These are phyloP conservation scores for Brachystomella parvula DNA, from an alignment of 1,140 invertebrate species.

Conservation along the genomic window DNA sequence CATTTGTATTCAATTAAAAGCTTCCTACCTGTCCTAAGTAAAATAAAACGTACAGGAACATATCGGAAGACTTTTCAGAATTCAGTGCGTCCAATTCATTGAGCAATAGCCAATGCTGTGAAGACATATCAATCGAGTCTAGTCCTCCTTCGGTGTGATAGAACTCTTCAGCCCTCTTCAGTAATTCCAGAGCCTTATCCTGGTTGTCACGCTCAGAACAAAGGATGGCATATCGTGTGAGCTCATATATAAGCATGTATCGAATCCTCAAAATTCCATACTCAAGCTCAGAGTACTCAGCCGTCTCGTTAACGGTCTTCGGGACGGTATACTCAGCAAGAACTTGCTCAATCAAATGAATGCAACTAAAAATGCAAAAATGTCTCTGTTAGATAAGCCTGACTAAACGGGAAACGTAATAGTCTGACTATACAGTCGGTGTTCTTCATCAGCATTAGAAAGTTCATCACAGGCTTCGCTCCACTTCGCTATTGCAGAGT, in stretches of 20 bases:
- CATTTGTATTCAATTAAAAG: neutral
- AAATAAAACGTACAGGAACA: slow-evolving; percentile 37
- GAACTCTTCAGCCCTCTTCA: slow-evolving; percentile 32
- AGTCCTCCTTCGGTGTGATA: slow-evolving; percentile 18
- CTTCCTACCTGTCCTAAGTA: slow-evolving; percentile 33
- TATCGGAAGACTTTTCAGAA: slow-evolving; percentile 32
- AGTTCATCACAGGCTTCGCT: slow-evolving; percentile 31
- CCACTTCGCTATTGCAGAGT: slow-evolving; percentile 32
- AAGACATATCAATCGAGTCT: neutral
- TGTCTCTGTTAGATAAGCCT: neutral
- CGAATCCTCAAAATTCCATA: slow-evolving; percentile 9
- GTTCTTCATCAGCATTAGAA: slow-evolving; percentile 19
- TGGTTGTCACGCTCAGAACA: slow-evolving; percentile 34
- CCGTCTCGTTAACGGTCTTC: neutral
- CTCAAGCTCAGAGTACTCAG: slow-evolving; percentile 6
- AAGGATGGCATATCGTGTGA: slow-evolving; percentile 32
- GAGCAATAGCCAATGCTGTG: slow-evolving; percentile 2
- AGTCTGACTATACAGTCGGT: slow-evolving; percentile 21
- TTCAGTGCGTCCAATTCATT: slow-evolving; percentile 26
- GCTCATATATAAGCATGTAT: slow-evolving; percentile 33
- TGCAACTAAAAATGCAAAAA: slow-evolving; percentile 17
- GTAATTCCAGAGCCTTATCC: slow-evolving; percentile 23
- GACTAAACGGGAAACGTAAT: neutral
- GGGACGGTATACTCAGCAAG: too few relatives aligned
- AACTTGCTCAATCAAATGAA: slow-evolving; percentile 10